phyloP scores from a whole-genome alignment of 2,888 invertebrate species.

The Agrotis puta region DNA sequence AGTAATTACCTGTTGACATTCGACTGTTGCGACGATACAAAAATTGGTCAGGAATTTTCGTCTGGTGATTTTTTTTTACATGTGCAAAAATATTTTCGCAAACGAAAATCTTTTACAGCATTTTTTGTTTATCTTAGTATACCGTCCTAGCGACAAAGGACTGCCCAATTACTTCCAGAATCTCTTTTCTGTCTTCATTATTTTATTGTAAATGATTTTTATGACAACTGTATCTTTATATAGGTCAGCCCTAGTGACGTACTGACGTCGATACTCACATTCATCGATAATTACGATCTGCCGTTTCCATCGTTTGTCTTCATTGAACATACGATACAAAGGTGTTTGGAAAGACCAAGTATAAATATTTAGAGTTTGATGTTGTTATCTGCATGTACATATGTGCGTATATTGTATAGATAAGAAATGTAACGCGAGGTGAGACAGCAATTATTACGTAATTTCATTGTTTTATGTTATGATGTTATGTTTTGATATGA shows the following conservation, averaged over 20 bases:
- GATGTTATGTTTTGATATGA: slow-evolving; percentile 44
- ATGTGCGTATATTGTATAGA: slow-evolving; percentile 48
- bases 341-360: slow-evolving; percentile 54
- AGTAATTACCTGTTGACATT: not conserved
- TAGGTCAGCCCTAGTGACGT: slow-evolving; percentile 41
- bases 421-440: slow-evolving; percentile 52
- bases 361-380: slow-evolving; percentile 60
- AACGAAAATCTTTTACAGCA: too few relatives aligned
- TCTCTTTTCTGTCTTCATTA: too few relatives aligned
- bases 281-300: slow-evolving; percentile 44
- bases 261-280: slow-evolving; percentile 27
- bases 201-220: not conserved
- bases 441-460: slow-evolving; percentile 60
- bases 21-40: not conserved
- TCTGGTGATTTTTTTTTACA: not conserved
- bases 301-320: slow-evolving; percentile 44
- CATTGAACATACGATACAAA: slow-evolving; percentile 47
- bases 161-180: too few relatives aligned
- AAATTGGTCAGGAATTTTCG: slow-evolving; percentile 11
- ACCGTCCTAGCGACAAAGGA: not conserved
- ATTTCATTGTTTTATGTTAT: slow-evolving; percentile 53
- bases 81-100: too few relatives aligned
- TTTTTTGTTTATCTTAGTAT: too few relatives aligned
- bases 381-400: slow-evolving; percentile 52
- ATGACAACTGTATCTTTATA: too few relatives aligned